Base-by-base conservation (phyloP, 2,888 invertebrate species). In the Athrips mouffetella region DNA sequence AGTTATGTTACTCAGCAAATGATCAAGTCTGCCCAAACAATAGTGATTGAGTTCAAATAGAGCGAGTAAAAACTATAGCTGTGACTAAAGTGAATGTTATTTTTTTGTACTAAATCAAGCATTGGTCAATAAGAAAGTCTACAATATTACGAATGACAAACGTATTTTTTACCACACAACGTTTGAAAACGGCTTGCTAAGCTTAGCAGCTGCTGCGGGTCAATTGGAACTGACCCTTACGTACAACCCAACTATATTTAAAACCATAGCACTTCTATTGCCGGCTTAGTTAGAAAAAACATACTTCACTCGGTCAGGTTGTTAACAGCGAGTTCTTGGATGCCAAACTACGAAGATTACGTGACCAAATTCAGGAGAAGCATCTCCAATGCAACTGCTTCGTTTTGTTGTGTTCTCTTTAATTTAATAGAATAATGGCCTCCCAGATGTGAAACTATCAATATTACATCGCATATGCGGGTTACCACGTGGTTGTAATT, bases 211-310 rank as follows among this genome's bases (percentile, higher is more conserved):
- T 80, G 81, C 79, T 71, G 67, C 52, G 70, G 85, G 85, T 86
- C 76, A 86, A 86, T 83, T 86, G 73, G 60, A 59, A 70, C 65
- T 85, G 85, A 86, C 85, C 84, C 77, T 75, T 67, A 74, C 66
- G 70, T 72, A 69, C 63, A 76, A 75, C 63, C 69, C 68, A 59
- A 64, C 74, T 62, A 65, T 74, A 71, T 74, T 65, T 62, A 63
- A 58, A 63, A 53, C 63, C 56, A 55, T 58, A 13, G 23, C 11
- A 15, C 40, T 8, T 23, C 11, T 25, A 21, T 4, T n/a, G n/a
- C n/a, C 29, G 29, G n/a, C 15, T 16, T 15, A 16, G 29, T 29
- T 16, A 1, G 18, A 15, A 44, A 13, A 8, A 46, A 55, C 52
- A 70, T 70, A 6, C 54, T 58, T 30, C 60, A 79, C 60, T 57